A percentile compares a stretch with the other conserved stretches of the same genome.
Conservation (phyloP, 1,140 invertebrate genomes). For the Tenebrio molitor region DNA sequence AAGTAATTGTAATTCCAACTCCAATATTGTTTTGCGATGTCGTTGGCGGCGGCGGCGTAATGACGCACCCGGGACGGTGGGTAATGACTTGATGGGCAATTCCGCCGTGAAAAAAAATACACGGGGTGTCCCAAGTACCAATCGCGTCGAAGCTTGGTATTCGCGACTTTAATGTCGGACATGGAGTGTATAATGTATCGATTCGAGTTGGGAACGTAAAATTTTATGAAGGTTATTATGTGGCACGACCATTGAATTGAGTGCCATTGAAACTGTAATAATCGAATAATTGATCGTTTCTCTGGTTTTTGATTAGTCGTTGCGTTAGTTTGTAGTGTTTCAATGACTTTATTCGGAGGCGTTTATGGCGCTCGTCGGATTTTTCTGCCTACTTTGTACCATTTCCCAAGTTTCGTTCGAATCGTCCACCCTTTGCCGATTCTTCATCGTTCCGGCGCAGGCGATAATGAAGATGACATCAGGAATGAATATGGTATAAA, state of each 20-base stretch:
- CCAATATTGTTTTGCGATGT: conserved; percentile 52
- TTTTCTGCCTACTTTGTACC: conserved; percentile 5
- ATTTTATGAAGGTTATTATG: conserved; percentile 61
- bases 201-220: conserved; percentile 59
- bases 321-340: conserved; percentile 36
- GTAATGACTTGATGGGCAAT: conserved; percentile 52
- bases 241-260: conserved; percentile 57
- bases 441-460: neutral
- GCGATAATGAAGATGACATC: conserved; percentile 1
- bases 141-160: conserved; percentile 41
- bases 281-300: conserved; percentile 60
- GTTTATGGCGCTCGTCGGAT: neutral
- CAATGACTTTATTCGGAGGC: conserved; percentile 1
- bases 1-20: conserved; percentile 45
- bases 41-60: conserved; percentile 43
- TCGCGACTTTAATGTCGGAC: conserved; percentile 54
- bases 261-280: conserved; percentile 59
- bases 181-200: conserved; percentile 50
- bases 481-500: conserved; percentile 5
- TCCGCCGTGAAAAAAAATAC: neutral
- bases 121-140: conserved; percentile 4
- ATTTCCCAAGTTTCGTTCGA: conserved; percentile 2
- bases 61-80: conserved; percentile 52
- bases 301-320: conserved; percentile 54
- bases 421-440: neutral